Evolutionary conservation across 1,140 invertebrate genomes (phyloP), one percentile per base, ranked within the genome.

Genomic region (Aphelinus atriplicis): DNA sequence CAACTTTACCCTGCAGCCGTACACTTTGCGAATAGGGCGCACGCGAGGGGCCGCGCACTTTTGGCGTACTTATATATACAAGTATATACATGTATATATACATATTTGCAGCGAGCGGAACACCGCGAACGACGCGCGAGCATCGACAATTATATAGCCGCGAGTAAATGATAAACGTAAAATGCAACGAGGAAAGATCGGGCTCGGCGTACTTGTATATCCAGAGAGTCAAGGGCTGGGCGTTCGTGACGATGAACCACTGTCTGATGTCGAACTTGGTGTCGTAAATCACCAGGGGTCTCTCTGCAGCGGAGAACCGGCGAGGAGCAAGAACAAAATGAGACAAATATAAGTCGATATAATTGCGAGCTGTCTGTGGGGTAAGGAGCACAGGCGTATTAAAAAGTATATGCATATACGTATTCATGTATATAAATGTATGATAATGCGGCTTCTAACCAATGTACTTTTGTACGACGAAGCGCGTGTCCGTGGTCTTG

Each of bases 391-490:
- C 61, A 7, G 61, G 45, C 10, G 42, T 4, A 26, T 7, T 2
- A 26, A 26, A 26, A 26, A 26, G 26, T 26, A 26, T 26, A 26
- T 26, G 61, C 61, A 46, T 43, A 3, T 63, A 53, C 9, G 51
- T 53, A 53, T 53, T 6, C 51, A 53, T 6, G 9, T 53, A 53
- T 9, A 53, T 9, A 53, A 53, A 53, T 53, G 9, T 9, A 6
- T 53, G 51, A 9, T 53, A 53, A 53, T 53, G 51, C 9, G 9
- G 4, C 9, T 42, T 4, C 84, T 87, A 88, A 97, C 95, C 96
- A 79, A 98, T 97, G 85, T 98, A 98, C 88, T 98, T 98, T 85
- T 98, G 96, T 43, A 97, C 94, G 55, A 98, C 95, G 85, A 94
- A 97, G 90, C 94, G 92, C 75, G 91, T 91, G 83, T 95, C 94